Conservation (phyloP, 1,140 invertebrate species). For the Lethrus apterus region DNA sequence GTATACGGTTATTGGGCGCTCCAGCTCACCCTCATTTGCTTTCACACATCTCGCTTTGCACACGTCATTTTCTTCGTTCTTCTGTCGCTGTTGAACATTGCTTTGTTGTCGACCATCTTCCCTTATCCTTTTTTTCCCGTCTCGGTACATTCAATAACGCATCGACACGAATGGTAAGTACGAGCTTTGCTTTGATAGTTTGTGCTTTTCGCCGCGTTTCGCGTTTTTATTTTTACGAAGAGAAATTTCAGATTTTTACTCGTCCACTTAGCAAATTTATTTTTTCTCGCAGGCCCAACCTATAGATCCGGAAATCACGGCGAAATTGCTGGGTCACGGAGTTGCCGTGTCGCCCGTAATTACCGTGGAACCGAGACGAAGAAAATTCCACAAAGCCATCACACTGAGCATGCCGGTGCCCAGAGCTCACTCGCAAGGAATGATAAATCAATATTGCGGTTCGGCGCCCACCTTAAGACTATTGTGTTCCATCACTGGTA, state of each 20-base stretch:
- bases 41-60: conserved; percentile 29
- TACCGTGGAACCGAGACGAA: conserved; percentile 92
- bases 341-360: conserved; percentile 98
- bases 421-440: conserved; percentile 89
- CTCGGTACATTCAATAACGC: background rate
- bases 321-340: conserved; percentile 93
- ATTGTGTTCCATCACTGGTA: conserved; percentile 98
- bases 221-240: too few relatives aligned
- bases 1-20: conserved; percentile 38
- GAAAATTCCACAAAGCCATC: conserved; percentile 99
- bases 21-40: conserved; percentile 32
- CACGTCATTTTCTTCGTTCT: conserved; percentile 31
- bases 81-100: conserved; percentile 40
- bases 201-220: too few relatives aligned
- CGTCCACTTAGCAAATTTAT: conserved; percentile 3
- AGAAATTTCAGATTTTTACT: background rate
- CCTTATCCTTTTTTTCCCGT: conserved; percentile 13
- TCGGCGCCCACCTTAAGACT: conserved; percentile 87
- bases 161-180: conserved; percentile 11
- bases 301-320: conserved; percentile 91
- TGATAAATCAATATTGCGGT: conserved; percentile 95
- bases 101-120: conserved; percentile 33
- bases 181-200: conserved; percentile 14
- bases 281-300: conserved; percentile 78
- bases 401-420: conserved; percentile 97